Conservation (phyloP, 2,113 vertebrate species). For the Ceyx margarethae region DNA sequence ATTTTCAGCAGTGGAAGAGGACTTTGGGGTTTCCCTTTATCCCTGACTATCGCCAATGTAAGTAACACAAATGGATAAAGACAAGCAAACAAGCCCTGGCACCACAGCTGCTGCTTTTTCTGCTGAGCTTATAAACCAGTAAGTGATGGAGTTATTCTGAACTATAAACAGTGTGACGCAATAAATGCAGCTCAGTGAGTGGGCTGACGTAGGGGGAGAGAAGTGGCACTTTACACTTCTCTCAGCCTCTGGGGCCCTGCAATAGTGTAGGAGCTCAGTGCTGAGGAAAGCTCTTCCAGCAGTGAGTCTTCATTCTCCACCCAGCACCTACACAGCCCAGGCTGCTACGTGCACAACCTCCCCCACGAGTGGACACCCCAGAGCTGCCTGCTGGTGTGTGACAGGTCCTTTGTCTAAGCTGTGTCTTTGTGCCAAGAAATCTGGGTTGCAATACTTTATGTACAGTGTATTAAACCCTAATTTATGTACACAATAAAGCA, state of each 20-base stretch:
- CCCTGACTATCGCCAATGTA: no score
- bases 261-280: neutral
- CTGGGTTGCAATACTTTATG: neutral
- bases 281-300: neutral
- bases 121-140: neutral
- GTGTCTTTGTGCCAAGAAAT: neutral
- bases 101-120: neutral
- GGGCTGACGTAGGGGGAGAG: neutral
- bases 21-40: neutral
- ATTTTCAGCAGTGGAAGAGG: neutral
- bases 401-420: neutral
- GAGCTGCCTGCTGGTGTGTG: accelerated
- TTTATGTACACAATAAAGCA: neutral
- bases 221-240: neutral
- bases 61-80: neutral
- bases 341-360: accelerated
- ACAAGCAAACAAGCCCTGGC: neutral
- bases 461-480: neutral
- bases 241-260: neutral
- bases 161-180: neutral
- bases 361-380: accelerated
- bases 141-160: neutral
- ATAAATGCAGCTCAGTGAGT: neutral
- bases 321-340: neutral
- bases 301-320: neutral